Evolutionary conservation across 2,797 vertebrate species (phyloP).

Genomic region (Echiichthys vipera): DNA sequence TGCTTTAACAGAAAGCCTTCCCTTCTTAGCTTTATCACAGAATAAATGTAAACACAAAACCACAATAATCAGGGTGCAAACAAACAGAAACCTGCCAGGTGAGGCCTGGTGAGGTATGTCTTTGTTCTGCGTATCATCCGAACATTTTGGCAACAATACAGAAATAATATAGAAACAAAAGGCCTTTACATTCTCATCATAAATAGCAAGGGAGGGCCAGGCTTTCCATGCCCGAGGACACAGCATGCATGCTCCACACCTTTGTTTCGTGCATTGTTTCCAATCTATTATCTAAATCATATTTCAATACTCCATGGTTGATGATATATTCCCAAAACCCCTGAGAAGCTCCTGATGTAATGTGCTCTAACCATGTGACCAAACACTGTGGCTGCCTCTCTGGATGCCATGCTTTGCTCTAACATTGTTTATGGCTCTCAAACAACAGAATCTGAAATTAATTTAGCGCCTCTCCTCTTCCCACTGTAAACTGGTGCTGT

Average conservation of each 20-base stretch:
- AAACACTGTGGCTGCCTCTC: slow-evolving; percentile 28
- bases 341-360: slow-evolving; percentile 36
- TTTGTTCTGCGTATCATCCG: slow-evolving; percentile 68
- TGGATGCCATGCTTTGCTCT: slow-evolving; percentile 65
- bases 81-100: slow-evolving; percentile 60
- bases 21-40: slow-evolving; percentile 37
- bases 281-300: slow-evolving; percentile 21
- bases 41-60: slow-evolving; percentile 38
- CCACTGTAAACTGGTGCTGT: slow-evolving; percentile 80
- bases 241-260: slow-evolving; percentile 42
- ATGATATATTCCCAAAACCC: slow-evolving; percentile 6
- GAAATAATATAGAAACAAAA: slow-evolving; percentile 71
- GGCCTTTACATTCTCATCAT: slow-evolving; percentile 62
- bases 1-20: slow-evolving; percentile 40
- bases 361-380: slow-evolving; percentile 39
- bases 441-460: slow-evolving; percentile 86
- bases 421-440: slow-evolving; percentile 80
- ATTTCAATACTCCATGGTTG: slow-evolving; percentile 7
- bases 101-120: slow-evolving; percentile 55
- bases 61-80: slow-evolving; percentile 41
- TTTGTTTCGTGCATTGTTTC: slow-evolving; percentile 31
- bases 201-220: slow-evolving; percentile 50
- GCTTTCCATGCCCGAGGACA: slow-evolving; percentile 56
- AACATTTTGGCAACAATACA: slow-evolving; percentile 64
- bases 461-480: slow-evolving; percentile 83